Base-by-base conservation (phyloP, 2,797 vertebrate genomes). In the Pachyuromys duprasi region DNA sequence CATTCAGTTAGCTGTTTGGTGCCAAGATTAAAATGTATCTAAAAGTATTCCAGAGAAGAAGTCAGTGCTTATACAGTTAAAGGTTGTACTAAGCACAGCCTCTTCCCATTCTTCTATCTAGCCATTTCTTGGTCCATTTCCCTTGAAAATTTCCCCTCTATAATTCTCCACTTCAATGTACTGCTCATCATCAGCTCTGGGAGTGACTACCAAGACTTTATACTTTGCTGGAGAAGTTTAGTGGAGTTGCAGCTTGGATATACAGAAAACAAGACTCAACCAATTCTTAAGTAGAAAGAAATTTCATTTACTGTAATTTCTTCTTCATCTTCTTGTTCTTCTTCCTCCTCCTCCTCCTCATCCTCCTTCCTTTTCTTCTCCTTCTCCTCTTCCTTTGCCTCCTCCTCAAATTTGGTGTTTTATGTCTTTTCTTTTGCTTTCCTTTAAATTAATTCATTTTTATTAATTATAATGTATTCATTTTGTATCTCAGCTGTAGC, bases 1-100 rank as follows among this genome's bases (percentile, higher is more conserved):
- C n/a, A 88, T 94, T 79, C 90, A 70, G 60, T 87, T 70, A 62
- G 24, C 49, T 74, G 20, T 55, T 89, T 94, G 65, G 72, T 88
- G 39, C 72, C 92, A 86, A 20, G 18, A 55, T 92, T 74, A 86
- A 57, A 91, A 53, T 5, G 5, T 82, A 28, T 91, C 91, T 96
- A 55, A 67, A 39, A 17, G 81, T 76, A 55, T 86, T 90, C 55
- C 33, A 53, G 39, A 72, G 74, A 87, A 84, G 76, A 81, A 57
- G 55, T 31, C 17, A 89, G 26, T 93, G 83, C 53, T 13, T 94
- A 90, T 70, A 65, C 76, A 94, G 75, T 67, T 53, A 63, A 86
- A 95, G 80, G 39, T 5, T 86, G 28, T 90, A 1, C 60, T 91
- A 7, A 70, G 49, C 53, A 4, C 33, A 83, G 62, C 45, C 33